These are phyloP conservation scores for Zalophus californianus DNA, from an alignment of 2,797 vertebrate genomes.

Conservation along the genomic window DNA sequence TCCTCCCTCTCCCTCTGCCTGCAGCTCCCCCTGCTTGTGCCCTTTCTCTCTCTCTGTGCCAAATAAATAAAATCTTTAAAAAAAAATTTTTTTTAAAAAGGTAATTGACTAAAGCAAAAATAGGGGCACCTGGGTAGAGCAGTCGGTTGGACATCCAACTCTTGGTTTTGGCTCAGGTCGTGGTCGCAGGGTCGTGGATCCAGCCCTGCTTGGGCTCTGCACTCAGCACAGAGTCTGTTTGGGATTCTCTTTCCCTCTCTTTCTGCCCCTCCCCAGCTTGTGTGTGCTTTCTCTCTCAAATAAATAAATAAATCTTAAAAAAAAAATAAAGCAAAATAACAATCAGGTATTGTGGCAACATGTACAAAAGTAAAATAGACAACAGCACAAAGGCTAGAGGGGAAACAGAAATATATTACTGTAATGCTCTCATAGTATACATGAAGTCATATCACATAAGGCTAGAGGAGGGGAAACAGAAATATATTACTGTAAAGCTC, in stretches of 20 bases:
- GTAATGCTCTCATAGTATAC: background rate
- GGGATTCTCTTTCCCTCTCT: background rate
- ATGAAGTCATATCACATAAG: background rate
- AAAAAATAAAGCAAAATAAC: background rate
- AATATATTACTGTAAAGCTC: background rate
- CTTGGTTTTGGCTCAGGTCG: background rate
- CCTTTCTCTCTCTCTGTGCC: too few relatives aligned
- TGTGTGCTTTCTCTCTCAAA: background rate
- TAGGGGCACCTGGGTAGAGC: background rate
- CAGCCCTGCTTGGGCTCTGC: too few relatives aligned
- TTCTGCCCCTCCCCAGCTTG: background rate
- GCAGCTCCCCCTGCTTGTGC: too few relatives aligned
- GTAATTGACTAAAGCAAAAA: background rate
- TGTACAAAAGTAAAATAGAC: background rate
- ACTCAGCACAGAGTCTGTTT: too few relatives aligned
- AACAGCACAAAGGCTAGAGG: background rate
- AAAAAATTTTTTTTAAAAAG: background rate
- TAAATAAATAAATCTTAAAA: background rate
- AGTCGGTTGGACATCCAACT: background rate
- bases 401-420: background rate
- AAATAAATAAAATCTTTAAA: too few relatives aligned
- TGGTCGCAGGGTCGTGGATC: background rate
- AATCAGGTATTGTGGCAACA: background rate
- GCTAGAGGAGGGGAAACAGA: background rate
- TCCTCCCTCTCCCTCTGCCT: too few relatives aligned